phyloP scores from a whole-genome alignment of 2,113 vertebrate genomes.

The Oceanites oceanicus region DNA sequence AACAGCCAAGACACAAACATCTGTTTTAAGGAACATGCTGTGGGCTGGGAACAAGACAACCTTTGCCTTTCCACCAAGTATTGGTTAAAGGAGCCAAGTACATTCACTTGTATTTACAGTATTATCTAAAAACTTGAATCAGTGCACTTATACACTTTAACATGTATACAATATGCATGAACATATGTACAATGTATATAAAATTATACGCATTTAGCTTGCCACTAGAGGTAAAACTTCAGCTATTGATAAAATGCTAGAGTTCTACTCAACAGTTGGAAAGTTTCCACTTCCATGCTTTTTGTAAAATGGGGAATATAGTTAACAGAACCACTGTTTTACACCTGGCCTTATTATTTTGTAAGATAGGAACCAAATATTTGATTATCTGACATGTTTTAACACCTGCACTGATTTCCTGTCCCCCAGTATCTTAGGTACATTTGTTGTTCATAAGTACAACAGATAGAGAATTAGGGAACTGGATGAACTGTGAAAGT shows the following conservation, averaged over 20 bases:
- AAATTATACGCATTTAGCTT: background rate
- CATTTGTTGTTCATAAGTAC: background rate
- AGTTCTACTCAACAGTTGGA: background rate
- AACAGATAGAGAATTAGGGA: background rate
- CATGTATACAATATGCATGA: background rate
- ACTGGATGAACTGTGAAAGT: background rate
- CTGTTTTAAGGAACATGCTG: background rate
- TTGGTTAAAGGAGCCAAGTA: background rate
- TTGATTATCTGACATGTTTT: background rate
- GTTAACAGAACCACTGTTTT: background rate
- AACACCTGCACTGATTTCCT: background rate
- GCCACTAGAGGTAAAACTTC: background rate
- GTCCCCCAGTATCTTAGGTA: background rate
- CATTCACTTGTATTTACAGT: background rate
- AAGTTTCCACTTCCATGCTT: background rate
- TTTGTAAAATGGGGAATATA: background rate
- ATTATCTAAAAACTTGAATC: background rate
- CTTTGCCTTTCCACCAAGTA: slow-evolving; percentile 6
- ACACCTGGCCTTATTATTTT: background rate
- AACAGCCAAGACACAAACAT: background rate
- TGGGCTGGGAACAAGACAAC: background rate
- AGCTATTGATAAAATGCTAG: background rate
- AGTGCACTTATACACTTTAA: background rate
- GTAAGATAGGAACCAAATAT: background rate
- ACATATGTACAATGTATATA: background rate